Evolutionary conservation across 2,113 vertebrate genomes (phyloP), one percentile per base, ranked within the genome.

Genomic region (Lathamus discolor): DNA sequence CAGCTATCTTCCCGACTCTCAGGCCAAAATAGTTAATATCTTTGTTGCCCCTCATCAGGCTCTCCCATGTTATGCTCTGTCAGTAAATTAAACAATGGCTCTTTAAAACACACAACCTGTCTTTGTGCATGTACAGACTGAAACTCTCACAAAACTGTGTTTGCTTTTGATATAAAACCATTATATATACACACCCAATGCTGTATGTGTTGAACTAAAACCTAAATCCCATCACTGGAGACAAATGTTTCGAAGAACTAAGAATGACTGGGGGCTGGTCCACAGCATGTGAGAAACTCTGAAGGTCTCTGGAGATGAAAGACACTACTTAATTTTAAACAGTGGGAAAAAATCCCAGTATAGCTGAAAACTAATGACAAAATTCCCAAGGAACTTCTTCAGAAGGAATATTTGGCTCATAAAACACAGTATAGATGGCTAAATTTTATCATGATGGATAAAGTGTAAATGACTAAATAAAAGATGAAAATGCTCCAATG

Each of bases 361-460:
- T 57, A 89, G 62, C 11, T 89, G 66, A 73, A 96, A 87, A 94
- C 73, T 66, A 82, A 92, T 94, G 70, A 62, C 66, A 85, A 41
- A 91, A 91, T 86, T 92, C 84, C 62, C 84, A 94, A 66, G 59
- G 49, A 92, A 63, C 59, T 86, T 74, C 70, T 63, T 79, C 88
- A 85, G 74, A 86, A 64, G 22, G 74, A 80, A 64, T 76, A 79
- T 91, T 94, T 95, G 86, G 18, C 33, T 82, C 3, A 4, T 33
- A 46, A 7, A 23, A 92, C 43, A 43, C 11, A 54, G 41, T 87
- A 86, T 68, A 95, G 88, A 81, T 72, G 64, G 72, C 27, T 88
- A 78, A 63, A 86, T 72, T 86, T 89, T 86, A 75, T 92, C 55
- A 77, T 78, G 86, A 94, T 84, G 33, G 61, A 77, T 83, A 80